phyloP scores from a whole-genome alignment of 2,113 vertebrate genomes.

The Irena cyanogastra region DNA sequence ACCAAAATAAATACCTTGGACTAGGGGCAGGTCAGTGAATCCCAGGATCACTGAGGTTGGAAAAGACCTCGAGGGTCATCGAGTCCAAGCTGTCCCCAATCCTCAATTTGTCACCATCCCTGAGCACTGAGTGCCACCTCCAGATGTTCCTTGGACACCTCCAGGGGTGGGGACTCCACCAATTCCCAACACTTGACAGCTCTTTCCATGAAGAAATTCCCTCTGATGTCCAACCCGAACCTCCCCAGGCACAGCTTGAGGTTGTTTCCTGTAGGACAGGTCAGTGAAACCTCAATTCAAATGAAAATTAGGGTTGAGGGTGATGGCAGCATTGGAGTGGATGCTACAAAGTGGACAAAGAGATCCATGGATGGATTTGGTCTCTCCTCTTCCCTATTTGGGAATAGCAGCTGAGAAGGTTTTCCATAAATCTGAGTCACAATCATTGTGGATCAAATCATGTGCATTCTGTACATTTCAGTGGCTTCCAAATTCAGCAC shows the following conservation, averaged over 20 bases:
- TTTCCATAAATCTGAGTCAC: neutral
- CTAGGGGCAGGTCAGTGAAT: neutral
- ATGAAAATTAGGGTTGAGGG: neutral
- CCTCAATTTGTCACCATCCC: neutral
- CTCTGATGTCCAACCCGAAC: neutral
- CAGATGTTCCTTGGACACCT: neutral
- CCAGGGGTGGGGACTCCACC: neutral
- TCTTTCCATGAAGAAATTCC: neutral
- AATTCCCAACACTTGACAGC: accelerated
- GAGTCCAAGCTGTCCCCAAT: neutral
- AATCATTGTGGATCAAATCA: neutral
- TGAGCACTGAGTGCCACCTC: neutral
- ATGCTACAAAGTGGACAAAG: neutral
- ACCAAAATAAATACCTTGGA: neutral
- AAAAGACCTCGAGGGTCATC: neutral
- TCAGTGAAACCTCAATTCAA: neutral
- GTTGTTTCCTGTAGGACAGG: accelerated
- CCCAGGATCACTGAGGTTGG: neutral
- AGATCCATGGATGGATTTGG: neutral
- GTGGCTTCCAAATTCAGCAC: neutral
- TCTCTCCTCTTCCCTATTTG: neutral
- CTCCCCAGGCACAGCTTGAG: neutral
- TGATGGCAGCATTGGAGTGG: neutral
- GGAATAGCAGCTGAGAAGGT: neutral
- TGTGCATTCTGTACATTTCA: neutral